Evolutionary conservation across 2,888 invertebrate genomes (phyloP).

Genomic region (Lasiommata megera): DNA sequence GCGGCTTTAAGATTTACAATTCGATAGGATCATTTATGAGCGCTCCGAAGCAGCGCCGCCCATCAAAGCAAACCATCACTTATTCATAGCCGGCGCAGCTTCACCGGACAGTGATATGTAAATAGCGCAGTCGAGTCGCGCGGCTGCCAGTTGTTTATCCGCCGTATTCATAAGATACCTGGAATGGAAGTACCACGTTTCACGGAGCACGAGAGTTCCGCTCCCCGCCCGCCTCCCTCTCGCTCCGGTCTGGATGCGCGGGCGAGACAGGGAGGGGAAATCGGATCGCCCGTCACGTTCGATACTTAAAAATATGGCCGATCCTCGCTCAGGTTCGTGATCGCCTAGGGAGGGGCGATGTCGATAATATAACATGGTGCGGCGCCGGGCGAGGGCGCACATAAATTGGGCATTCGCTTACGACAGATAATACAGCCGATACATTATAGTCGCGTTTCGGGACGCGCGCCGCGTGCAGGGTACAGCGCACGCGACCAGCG

Average conservation of each 20-base stretch:
- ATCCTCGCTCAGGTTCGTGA: constrained; percentile 77
- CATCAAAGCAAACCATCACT: constrained; percentile 33
- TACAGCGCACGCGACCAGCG: constrained; percentile 45
- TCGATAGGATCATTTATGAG: constrained; percentile 8
- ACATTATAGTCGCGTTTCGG: constrained; percentile 67
- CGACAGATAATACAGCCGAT: constrained; percentile 69
- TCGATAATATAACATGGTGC: constrained; percentile 79
- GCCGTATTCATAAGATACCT: constrained; percentile 46
- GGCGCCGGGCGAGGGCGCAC: constrained; percentile 58
- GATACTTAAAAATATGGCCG: constrained; percentile 71
- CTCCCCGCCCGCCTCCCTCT: constrained; percentile 47
- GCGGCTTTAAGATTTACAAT: constrained; percentile 5
- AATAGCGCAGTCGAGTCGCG: constrained; percentile 29
- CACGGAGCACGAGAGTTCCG: constrained; percentile 62
- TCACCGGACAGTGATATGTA: constrained; percentile 17
- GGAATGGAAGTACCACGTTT: constrained; percentile 61
- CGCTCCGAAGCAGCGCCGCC: constrained; percentile 16
- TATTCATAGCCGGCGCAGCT: constrained; percentile 33
- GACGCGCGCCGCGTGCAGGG: constrained; percentile 50
- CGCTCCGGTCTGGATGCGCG: constrained; percentile 35
- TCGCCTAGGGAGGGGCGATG: constrained; percentile 76
- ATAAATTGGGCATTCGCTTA: constrained; percentile 76
- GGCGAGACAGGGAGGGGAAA: constrained; percentile 43
- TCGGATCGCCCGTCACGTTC: constrained; percentile 64
- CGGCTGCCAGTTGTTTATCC: constrained; percentile 30